Evolutionary conservation across 2,888 invertebrate genomes (phyloP), one percentile per base, ranked within the genome.

Genomic region (Pecten maximus): DNA sequence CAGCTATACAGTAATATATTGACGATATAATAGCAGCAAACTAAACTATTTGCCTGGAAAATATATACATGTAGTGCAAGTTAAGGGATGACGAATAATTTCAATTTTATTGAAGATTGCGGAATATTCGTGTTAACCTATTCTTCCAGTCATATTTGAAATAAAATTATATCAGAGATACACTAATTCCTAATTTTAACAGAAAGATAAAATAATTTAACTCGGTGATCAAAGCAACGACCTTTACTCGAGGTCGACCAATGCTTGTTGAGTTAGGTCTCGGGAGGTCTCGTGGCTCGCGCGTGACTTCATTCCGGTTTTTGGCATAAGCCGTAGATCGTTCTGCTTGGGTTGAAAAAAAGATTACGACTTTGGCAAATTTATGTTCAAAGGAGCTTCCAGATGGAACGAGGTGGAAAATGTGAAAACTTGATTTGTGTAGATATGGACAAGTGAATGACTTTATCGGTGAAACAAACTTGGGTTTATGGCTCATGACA

Each of bases 201-300:
- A 74, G 74, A 74, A 74, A 54, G 54, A 54, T 35, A 74, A 74
- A 74, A 74, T 35, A 74, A 74, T 35, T 74, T 54, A n/a, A 15
- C 28, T 74, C 6, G 10, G 16, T 74, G 74, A 74, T 74, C 74
- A 74, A 74, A 74, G 35, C 35, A 1, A 28, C 35, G 74, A 74
- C 74, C 74, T 74, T 74, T 74, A 35, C 28, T 28, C 74, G 74
- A 74, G 74, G 74, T 74, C 74, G 74, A 74, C 74, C 74, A 6
- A 74, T 35, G 74, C 28, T 74, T 28, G 74, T 74, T 28, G 74
- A 74, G 74, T 74, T 74, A 74, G 74, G 74, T 74, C 74, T 74
- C 74, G 74, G 74, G 74, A 74, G 74, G 74, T 74, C 74, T 74
- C 74, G 74, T 74, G 74, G 74, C 74, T 74, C 74, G 74, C 74